Evolutionary conservation across 2,888 invertebrate genomes (phyloP).

Genomic region (Halocaridina rubra): DNA sequence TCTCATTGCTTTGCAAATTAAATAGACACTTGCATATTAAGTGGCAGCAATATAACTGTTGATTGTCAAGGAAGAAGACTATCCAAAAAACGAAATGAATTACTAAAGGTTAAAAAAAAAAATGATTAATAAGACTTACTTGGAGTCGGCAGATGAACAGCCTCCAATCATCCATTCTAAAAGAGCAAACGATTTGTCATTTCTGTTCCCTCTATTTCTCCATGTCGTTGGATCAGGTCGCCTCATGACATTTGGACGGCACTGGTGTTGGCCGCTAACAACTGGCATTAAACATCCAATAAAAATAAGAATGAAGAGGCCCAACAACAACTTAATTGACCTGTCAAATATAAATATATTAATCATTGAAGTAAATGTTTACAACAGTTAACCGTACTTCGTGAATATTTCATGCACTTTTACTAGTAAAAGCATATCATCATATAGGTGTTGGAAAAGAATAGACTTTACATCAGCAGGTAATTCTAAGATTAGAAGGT

Average conservation of each 20-base stretch:
- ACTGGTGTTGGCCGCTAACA: background rate
- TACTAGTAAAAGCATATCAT: too few species aligned
- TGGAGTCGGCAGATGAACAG: background rate
- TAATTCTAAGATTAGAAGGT: background rate
- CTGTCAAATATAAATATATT: too few species aligned
- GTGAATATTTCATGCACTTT: too few species aligned
- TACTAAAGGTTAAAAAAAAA: background rate
- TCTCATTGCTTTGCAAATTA: too few species aligned
- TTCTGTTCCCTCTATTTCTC: background rate
- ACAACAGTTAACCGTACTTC: too few species aligned
- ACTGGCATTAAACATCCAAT: too few species aligned
- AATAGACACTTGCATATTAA: too few species aligned
- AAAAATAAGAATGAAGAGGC: background rate
- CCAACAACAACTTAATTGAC: too few species aligned
- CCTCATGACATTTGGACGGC: background rate
- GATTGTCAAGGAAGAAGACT: background rate
- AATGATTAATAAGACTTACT: background rate
- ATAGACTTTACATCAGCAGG: background rate
- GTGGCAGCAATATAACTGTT: too few species aligned
- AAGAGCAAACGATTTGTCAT: background rate
- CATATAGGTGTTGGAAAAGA: too few species aligned
- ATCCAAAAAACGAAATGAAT: background rate
- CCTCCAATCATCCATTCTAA: background rate
- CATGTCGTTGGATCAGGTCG: background rate
- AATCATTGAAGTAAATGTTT: too few species aligned